Evolutionary conservation across 2,797 vertebrate species (phyloP).

Genomic region (Myoxocephalus aenaeus): DNA sequence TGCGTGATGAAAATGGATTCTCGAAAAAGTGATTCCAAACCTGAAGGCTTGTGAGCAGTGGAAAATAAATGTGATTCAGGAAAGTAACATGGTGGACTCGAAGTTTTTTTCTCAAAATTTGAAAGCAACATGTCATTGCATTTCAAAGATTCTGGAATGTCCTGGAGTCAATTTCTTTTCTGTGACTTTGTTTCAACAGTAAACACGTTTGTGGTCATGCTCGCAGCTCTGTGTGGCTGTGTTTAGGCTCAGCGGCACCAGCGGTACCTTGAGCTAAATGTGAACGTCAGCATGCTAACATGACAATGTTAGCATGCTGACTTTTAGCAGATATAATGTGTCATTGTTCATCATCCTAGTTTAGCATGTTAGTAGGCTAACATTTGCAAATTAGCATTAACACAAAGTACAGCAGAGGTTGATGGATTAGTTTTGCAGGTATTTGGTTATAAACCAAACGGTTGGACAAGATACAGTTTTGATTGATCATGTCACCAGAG

Average conservation of each 20-base stretch:
- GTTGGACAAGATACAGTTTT: background rate
- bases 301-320: background rate
- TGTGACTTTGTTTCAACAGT: background rate
- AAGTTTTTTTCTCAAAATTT: too few relatives aligned
- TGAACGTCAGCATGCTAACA: background rate
- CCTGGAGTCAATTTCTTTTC: background rate
- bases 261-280: background rate
- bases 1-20: too few relatives aligned
- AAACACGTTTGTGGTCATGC: background rate
- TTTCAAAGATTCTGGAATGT: background rate
- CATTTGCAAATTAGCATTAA: background rate
- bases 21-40: background rate
- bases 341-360: background rate
- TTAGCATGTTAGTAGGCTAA: background rate
- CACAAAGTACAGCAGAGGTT: background rate
- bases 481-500: background rate
- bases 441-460: background rate
- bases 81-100: background rate
- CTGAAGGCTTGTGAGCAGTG: background rate
- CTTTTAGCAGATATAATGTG: background rate
- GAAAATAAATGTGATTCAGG: slow-evolving; percentile 10
- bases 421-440: slow-evolving; percentile 1
- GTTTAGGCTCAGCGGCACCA: background rate
- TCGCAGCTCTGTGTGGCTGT: background rate
- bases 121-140: background rate